Evolutionary conservation across 2,113 vertebrate species (phyloP).

Genomic region (Galbula dea): DNA sequence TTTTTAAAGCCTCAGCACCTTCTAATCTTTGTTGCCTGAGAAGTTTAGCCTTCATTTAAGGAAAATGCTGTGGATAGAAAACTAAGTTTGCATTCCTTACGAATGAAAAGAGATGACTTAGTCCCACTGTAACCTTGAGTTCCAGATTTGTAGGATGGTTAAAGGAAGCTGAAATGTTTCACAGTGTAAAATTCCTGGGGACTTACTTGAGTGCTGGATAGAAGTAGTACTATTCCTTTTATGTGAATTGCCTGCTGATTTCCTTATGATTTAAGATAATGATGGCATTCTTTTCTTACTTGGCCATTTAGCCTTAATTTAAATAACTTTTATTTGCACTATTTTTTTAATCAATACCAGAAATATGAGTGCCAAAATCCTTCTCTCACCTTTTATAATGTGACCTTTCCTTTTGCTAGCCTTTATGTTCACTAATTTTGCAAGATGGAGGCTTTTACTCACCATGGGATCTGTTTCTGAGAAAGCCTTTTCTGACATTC

Average conservation of each 20-base stretch:
- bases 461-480: neutral
- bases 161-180: neutral
- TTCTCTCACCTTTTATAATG: neutral
- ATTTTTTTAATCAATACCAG: neutral
- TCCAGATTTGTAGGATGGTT: neutral
- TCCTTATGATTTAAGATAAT: neutral
- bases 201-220: neutral
- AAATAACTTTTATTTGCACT: neutral
- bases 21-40: neutral
- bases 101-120: neutral
- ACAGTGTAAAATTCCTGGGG: neutral
- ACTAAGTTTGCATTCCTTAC: neutral
- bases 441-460: neutral
- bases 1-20: neutral
- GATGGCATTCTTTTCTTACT: neutral
- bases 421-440: neutral
- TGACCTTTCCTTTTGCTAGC: neutral
- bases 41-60: neutral
- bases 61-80: neutral
- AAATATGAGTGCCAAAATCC: neutral
- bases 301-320: neutral
- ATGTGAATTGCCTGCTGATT: neutral
- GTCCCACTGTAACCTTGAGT: neutral
- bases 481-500: neutral
- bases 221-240: neutral